Evolutionary conservation across 1,140 invertebrate genomes (phyloP), one percentile per base, ranked within the genome.

Genomic region (Drosophila serrata): DNA sequence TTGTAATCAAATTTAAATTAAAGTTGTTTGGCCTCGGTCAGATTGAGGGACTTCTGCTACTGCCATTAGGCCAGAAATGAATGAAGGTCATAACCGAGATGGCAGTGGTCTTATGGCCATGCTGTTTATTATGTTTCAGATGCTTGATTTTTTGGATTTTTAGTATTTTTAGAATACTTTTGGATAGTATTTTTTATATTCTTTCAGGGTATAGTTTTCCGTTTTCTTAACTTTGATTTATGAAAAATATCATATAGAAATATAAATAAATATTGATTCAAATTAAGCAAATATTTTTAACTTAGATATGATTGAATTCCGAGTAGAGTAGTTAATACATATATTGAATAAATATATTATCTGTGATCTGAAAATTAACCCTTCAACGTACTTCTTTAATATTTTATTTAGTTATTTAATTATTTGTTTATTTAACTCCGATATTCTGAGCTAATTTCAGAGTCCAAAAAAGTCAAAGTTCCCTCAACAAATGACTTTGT

Each of bases 1-100:
- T 68, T 87, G 67, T 90, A 87, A 87, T 87, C 80, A 87, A 90
- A 87, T 87, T 84, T 80, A 80, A 87, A 90, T 88, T 87, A 88
- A 82, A 87, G 48, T 79, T 62, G 43, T 79, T 79, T 27, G 62
- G 39, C 22, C 15, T 31, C 43, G 64, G 37, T 35, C 64, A 53
- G 53, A 60, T 39, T 27, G 58, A 35, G 46, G 35, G 22, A n/a
- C n/a, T n/a, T n/a, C 11, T 49, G 51, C 24, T 29, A 24, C 33
- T 37, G 46, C 37, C 61, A 69, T 67, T 65, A 37, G 29, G 11
- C 19, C 27, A 40, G 15, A 39, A 70, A 46, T 57, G 42, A 15
- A 27, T 39, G 43, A 29, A 27, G 42, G 42, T 0, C 17, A n/a
- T 22, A n/a, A 43, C 31, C 9, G 35, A 5, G 27, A 31, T 49